Evolutionary conservation across 1,140 invertebrate genomes (phyloP).

Genomic region (Pollicipes pollicipes): DNA sequence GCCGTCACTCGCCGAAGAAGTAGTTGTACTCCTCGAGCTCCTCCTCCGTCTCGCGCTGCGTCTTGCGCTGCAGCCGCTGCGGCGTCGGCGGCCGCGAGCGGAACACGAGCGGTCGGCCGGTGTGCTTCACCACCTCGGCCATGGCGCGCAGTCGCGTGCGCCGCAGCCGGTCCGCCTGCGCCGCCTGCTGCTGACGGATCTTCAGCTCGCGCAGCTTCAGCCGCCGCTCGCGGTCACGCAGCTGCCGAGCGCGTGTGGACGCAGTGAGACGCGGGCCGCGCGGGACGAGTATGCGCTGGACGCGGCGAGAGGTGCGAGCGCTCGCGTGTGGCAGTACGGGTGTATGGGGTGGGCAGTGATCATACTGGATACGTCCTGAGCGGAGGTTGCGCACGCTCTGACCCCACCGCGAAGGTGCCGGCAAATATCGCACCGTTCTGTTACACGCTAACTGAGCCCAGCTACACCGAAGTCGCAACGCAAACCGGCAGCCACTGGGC

Average conservation of each 20-base stretch:
- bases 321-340: no score
- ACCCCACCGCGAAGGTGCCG: no score
- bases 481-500: no score
- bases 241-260: background rate
- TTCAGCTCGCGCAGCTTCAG: background rate
- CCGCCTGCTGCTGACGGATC: background rate
- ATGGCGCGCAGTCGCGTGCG: background rate
- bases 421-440: no score
- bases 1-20: background rate
- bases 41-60: background rate
- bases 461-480: no score
- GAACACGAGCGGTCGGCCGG: background rate
- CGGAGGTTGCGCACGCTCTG: no score
- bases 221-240: background rate
- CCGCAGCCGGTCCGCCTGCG: background rate
- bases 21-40: background rate
- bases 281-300: no score
- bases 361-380: no score
- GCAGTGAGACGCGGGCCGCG: background rate
- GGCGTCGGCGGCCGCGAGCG: background rate
- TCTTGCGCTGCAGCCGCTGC: background rate
- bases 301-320: no score
- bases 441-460: no score
- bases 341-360: no score
- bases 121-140: background rate